A percentile compares a stretch with the other conserved stretches of the same genome.
Conservation (phyloP, 2,113 vertebrate species). For the Phalacrocorax brasilianus region DNA sequence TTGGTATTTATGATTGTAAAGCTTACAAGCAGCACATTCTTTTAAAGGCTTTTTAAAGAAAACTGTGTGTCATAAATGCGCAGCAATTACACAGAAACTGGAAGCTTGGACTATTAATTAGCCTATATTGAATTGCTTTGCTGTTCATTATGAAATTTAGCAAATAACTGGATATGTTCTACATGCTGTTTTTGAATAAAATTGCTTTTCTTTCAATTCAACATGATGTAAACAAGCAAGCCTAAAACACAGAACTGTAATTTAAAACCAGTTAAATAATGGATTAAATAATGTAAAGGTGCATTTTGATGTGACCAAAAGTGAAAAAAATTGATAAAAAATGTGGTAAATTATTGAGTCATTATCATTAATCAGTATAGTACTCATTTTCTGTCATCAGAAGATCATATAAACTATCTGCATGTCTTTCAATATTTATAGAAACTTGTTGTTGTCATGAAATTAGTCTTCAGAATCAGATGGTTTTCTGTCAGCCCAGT, state of each 20-base stretch:
- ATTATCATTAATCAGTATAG: neutral
- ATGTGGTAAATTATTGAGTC: neutral
- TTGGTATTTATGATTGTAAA: neutral
- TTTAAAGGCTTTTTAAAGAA: neutral
- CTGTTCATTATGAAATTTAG: neutral
- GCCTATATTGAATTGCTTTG: neutral
- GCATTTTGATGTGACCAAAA: neutral
- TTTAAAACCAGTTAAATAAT: neutral
- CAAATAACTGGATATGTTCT: neutral
- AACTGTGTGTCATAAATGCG: neutral
- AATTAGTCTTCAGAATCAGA: neutral
- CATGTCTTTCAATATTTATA: neutral
- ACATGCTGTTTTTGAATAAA: neutral
- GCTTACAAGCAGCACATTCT: neutral
- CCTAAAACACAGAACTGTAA: neutral
- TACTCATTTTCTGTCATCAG: neutral
- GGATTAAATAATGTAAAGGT: neutral
- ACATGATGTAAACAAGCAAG: neutral
- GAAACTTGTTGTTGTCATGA: neutral
- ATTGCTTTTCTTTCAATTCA: neutral
- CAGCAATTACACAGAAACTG: neutral
- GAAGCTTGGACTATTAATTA: neutral
- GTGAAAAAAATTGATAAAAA: neutral
- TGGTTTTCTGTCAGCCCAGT: neutral
- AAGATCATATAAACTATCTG: neutral